Percentiles rank a stretch among this genome's conserved stretches.
Evolutionary conservation across 1,140 invertebrate genomes (phyloP).

Genomic region (Sitodiplosis mosellana): DNA sequence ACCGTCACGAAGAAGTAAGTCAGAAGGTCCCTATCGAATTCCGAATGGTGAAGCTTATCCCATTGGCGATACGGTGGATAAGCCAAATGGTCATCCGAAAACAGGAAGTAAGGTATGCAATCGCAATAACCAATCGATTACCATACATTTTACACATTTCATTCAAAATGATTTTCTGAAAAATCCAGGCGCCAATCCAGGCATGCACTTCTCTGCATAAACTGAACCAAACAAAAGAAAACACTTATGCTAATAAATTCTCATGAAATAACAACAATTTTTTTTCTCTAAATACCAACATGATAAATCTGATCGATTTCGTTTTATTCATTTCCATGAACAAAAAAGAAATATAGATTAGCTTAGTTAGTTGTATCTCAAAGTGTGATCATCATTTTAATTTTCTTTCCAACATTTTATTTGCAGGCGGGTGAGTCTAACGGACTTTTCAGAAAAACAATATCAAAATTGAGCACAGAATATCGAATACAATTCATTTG

Average conservation of each 20-base stretch:
- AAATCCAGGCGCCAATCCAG: too few species aligned
- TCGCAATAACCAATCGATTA: too few species aligned
- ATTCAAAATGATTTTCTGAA: too few species aligned
- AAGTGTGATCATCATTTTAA: too few species aligned
- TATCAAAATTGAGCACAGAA: slow-evolving; percentile 61
- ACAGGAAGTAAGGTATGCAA: background rate
- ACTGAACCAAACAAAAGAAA: background rate
- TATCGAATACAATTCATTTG: slow-evolving; percentile 76
- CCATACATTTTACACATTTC: too few species aligned
- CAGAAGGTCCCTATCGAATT: slow-evolving; percentile 39
- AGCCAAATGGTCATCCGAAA: background rate
- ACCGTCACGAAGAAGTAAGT: slow-evolving; percentile 45
- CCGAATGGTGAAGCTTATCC: slow-evolving; percentile 24
- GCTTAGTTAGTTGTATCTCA: too few species aligned
- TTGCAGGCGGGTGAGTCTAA: slow-evolving; percentile 27
- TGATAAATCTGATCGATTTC: too few species aligned
- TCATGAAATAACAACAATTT: background rate
- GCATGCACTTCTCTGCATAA: too few species aligned
- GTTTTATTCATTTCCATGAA: too few species aligned
- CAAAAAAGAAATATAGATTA: too few species aligned
- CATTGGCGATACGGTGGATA: background rate
- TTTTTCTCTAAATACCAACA: too few species aligned
- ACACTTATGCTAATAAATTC: background rate
- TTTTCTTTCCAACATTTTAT: slow-evolving; percentile 17
- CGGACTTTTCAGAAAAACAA: slow-evolving; percentile 45